Evolutionary conservation across 2,888 invertebrate species (phyloP).

Genomic region (Cybosia mesomella): DNA sequence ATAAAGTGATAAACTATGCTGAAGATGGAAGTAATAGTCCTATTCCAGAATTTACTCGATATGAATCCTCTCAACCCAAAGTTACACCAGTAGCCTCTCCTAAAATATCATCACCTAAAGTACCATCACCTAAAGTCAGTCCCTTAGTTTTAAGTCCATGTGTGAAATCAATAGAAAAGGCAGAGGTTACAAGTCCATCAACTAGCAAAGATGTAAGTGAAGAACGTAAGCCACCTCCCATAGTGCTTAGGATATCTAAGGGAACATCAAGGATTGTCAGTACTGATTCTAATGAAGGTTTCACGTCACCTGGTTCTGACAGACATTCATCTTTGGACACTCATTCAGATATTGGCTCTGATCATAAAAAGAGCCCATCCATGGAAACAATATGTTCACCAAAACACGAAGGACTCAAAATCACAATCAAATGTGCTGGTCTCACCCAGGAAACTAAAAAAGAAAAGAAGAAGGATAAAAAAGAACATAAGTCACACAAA

Average conservation of each 20-base stretch:
- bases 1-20: constrained; percentile 89
- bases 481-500: constrained; percentile 85
- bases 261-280: constrained; percentile 89
- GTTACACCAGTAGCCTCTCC: constrained; percentile 51
- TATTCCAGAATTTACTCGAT: constrained; percentile 78
- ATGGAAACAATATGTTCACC: constrained; percentile 82
- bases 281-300: constrained; percentile 89
- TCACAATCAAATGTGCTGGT: constrained; percentile 82
- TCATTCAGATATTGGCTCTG: constrained; percentile 77
- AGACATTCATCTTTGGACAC: constrained; percentile 83
- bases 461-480: constrained; percentile 82
- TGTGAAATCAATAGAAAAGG: constrained; percentile 58
- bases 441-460: constrained; percentile 77
- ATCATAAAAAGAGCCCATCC: constrained; percentile 78
- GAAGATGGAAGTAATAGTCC: constrained; percentile 87
- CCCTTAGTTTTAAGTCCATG: constrained; percentile 76
- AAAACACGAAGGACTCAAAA: constrained; percentile 84
- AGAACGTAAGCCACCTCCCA: constrained; percentile 90
- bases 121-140: constrained; percentile 80
- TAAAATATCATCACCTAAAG: constrained; percentile 68
- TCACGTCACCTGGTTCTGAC: constrained; percentile 85
- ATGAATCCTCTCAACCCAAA: constrained; percentile 66
- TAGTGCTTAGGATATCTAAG: constrained; percentile 95
- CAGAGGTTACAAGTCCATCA: constrained; percentile 78
- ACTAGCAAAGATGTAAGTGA: constrained; percentile 82